Base-by-base conservation (phyloP, 2,797 vertebrate species). In the Mionectes olivaceus region DNA sequence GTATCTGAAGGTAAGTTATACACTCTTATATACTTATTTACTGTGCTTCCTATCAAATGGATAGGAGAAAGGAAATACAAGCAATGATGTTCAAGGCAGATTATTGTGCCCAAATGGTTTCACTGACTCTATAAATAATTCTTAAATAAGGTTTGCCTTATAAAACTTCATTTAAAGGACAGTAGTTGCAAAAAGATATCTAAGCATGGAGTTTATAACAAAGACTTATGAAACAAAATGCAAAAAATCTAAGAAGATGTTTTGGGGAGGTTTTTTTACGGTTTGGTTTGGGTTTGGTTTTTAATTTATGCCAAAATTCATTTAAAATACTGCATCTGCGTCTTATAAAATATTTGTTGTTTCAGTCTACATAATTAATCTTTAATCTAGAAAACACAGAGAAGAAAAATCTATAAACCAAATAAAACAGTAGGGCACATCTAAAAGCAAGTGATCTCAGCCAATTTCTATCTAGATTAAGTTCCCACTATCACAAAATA, bases 1-100 rank as follows among this genome's bases (percentile, higher is more conserved):
- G 50, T 87, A 96, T 56, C 37, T 97, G 88, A 96, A 95, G 95
- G 97, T 97, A 92, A 94, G 91, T 77, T 41, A 68, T 41, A 68
- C 12, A 46, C 22, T 81, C 71, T 73, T 49, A 30, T 19, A 37
- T 37, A 37, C 37, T 77, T 56, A 32, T 61, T 75, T 65, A 64
- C 21, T 67, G 12, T 75, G 52, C 46, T 87, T 56, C 22, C 33
- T 67, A 28, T 27, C 49, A 86, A 80, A 67, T 16, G 11, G 9
- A 44, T 3, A 70, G 25, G 39, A 32, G 52, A 83, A 59, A 71
- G 19, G 52, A 81, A 82, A 80, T 17, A 44, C 10, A 75, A 19
- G 35, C n/a, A 59, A 7, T 37, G 59, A 55, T 22, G 17, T 10
- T 39, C 43, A 90, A 71, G 41, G 28, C 22, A 76, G 57, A 63